Percentiles rank a stretch among this genome's conserved stretches.
Conservation (phyloP, 2,113 vertebrate genomes). For the Gallinago undulata region DNA sequence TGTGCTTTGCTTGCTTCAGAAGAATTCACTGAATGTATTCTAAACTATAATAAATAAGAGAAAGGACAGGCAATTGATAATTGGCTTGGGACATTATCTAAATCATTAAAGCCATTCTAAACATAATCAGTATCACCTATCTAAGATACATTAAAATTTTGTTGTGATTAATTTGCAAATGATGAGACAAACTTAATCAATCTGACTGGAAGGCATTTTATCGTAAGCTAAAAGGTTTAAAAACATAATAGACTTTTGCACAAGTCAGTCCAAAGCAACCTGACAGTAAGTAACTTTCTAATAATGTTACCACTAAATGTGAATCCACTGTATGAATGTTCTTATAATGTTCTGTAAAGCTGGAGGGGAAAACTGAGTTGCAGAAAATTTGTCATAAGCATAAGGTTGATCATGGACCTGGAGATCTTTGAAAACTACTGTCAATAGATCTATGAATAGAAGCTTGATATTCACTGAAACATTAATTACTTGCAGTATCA, state of each 20-base stretch:
- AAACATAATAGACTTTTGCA: neutral
- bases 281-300: neutral
- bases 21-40: neutral
- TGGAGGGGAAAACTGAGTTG: neutral
- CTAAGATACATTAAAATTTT: neutral
- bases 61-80: neutral
- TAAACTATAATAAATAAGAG: neutral
- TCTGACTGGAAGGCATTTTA: neutral
- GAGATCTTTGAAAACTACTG: neutral
- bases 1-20: neutral
- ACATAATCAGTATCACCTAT: neutral
- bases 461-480: slow-evolving; percentile 17
- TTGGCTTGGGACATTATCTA: neutral
- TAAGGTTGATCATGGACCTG: neutral
- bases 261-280: neutral
- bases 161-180: neutral
- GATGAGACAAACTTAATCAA: neutral
- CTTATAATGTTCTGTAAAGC: neutral
- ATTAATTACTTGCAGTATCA: neutral
- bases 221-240: neutral
- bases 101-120: neutral
- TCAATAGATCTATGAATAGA: slow-evolving; percentile 22
- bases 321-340: neutral
- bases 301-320: neutral
- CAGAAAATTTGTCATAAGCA: neutral